A percentile compares a stretch with the other conserved stretches of the same genome.
These are phyloP conservation scores for Leptoteleia sp. DNA, from an alignment of 1,140 invertebrate species.

Conservation along the genomic window DNA sequence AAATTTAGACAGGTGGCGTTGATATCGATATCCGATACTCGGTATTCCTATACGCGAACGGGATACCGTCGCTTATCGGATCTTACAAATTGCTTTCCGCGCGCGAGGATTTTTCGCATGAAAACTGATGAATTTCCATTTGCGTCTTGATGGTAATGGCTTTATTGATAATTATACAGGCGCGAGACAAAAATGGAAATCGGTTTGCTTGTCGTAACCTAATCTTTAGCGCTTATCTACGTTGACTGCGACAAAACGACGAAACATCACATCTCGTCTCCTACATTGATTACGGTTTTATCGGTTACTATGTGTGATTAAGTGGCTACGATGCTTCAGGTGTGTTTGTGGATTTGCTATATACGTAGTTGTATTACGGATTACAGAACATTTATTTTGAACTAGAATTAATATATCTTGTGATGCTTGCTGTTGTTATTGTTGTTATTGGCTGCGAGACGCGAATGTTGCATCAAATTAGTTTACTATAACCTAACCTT, in stretches of 20 bases:
- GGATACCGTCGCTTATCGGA: too few species aligned
- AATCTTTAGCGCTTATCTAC: constrained; percentile 62
- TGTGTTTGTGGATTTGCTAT: constrained; percentile 65
- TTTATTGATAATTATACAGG: constrained; percentile 10
- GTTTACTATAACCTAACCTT: too few species aligned
- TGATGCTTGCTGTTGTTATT: constrained; percentile 47
- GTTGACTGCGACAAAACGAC: constrained; percentile 68
- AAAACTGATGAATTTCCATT: constrained; percentile 21
- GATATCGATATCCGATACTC: too few species aligned
- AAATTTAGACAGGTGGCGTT: too few species aligned
- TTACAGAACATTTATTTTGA: constrained; percentile 67
- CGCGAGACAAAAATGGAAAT: constrained; percentile 44
- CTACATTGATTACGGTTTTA: constrained; percentile 71
- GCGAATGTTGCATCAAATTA: constrained; percentile 19
- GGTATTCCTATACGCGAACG: too few species aligned
- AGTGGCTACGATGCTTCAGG: constrained; percentile 64
- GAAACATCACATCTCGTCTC: constrained; percentile 67
- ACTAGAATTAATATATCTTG: constrained; percentile 65
- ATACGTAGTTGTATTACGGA: constrained; percentile 64
- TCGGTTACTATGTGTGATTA: constrained; percentile 66
- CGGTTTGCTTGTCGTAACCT: constrained; percentile 27
- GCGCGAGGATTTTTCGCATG: constrained; percentile 1
- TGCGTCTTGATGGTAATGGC: background rate
- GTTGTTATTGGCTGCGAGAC: constrained; percentile 20
- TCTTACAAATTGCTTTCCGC: background rate